A percentile compares a stretch with the other conserved stretches of the same genome.
These are phyloP conservation scores for Ictidomys tridecemlineatus DNA, from an alignment of 2,113 vertebrate genomes.

Conservation along the genomic window DNA sequence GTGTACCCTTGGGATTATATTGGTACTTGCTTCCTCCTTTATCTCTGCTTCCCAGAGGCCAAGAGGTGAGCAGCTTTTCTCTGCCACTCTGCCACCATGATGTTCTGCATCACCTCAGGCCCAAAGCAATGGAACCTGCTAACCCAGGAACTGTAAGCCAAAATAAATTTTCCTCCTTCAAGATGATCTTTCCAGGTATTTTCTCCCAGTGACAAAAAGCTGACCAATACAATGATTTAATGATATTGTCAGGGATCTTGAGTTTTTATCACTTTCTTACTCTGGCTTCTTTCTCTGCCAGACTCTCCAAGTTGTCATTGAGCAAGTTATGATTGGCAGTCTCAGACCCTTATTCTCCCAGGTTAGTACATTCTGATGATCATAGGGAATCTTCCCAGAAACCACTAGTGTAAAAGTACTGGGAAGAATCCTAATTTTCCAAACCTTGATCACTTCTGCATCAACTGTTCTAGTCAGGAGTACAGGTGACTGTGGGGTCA, in stretches of 20 bases:
- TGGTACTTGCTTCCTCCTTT: neutral
- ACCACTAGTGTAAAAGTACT: neutral
- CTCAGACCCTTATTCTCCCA: neutral
- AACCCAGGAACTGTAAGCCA: neutral
- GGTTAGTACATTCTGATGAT: neutral
- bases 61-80: neutral
- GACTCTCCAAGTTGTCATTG: neutral
- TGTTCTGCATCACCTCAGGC: neutral
- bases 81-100: neutral
- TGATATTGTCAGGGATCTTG: neutral
- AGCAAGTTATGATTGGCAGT: neutral
- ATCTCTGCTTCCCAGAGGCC: neutral
- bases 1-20: neutral
- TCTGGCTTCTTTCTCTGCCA: neutral
- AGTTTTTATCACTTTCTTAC: neutral
- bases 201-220: neutral
- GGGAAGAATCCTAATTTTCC: neutral
- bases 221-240: neutral
- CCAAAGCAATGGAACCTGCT: neutral
- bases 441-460: slow-evolving; percentile 36
- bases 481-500: neutral
- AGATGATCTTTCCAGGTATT: neutral
- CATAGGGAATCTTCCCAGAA: neutral
- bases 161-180: neutral
- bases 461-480: neutral